Percentiles rank a stretch among this genome's conserved stretches.
Conservation (phyloP, 2,113 vertebrate species). For the Mystacornis crossleyi region DNA sequence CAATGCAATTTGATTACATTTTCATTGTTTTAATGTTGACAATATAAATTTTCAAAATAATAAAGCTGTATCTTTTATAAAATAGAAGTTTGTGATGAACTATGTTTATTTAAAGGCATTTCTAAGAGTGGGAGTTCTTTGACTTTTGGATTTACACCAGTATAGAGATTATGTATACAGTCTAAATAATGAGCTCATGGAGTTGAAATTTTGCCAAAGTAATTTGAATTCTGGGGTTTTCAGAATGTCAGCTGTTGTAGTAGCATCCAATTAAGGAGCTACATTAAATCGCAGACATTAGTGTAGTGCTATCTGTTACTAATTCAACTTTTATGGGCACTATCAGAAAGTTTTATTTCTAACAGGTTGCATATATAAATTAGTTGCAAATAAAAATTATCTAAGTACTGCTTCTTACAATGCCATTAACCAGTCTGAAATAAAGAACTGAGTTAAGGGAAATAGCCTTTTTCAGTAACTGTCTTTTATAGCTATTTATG, state of each 20-base stretch:
- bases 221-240: slow-evolving; percentile 39
- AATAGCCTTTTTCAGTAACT: not conserved
- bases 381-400: slow-evolving; percentile 52
- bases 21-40: not conserved
- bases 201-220: slow-evolving; percentile 18
- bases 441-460: not conserved
- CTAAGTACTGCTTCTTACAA: not conserved
- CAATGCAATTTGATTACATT: not conserved
- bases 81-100: not conserved
- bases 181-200: not conserved
- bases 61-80: not conserved
- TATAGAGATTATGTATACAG: not conserved
- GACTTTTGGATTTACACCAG: not conserved
- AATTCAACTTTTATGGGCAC: slow-evolving; percentile 56
- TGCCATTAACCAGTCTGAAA: slow-evolving; percentile 32
- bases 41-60: not conserved
- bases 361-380: slow-evolving; percentile 54
- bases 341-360: slow-evolving; percentile 56
- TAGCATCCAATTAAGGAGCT: slow-evolving; percentile 29
- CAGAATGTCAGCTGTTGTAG: not conserved
- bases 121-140: not conserved
- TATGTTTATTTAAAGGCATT: not conserved
- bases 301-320: slow-evolving; percentile 4
- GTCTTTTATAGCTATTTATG: not conserved
- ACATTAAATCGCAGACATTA: slow-evolving; percentile 19